Percentiles rank a stretch among this genome's conserved stretches.
phyloP scores from a whole-genome alignment of 2,888 invertebrate genomes.

The Drepanosiphum platanoidis region DNA sequence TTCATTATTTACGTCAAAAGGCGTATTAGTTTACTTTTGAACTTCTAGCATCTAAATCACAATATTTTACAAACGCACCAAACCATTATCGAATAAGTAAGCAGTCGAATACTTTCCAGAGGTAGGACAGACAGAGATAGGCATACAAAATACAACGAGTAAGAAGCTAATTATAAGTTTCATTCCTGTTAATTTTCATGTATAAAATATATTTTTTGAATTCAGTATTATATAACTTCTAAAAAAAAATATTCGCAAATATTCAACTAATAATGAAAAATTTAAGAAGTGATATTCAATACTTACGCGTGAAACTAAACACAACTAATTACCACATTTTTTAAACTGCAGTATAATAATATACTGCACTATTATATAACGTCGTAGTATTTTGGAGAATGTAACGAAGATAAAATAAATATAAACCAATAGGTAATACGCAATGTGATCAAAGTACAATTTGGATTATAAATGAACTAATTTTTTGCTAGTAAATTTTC shows the following conservation, averaged over 20 bases:
- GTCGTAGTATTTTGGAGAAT: neutral
- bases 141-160: neutral
- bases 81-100: too few relatives aligned
- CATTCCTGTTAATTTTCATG: neutral
- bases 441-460: constrained; percentile 23
- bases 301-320: neutral
- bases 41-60: too few relatives aligned
- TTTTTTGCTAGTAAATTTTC: neutral
- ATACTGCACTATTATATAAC: neutral
- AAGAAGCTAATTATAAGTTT: neutral
- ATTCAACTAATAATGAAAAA: neutral
- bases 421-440: neutral
- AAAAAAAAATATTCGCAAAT: neutral
- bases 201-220: neutral
- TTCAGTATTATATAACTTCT: neutral
- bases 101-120: neutral
- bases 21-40: too few relatives aligned
- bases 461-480: neutral
- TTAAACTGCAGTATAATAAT: too few relatives aligned
- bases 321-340: neutral
- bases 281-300: neutral
- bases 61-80: too few relatives aligned
- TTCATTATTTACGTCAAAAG: too few relatives aligned
- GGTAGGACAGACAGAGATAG: neutral
- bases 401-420: neutral